Evolutionary conservation across 1,140 invertebrate genomes (phyloP).

Genomic region (Zaprionus inermis): DNA sequence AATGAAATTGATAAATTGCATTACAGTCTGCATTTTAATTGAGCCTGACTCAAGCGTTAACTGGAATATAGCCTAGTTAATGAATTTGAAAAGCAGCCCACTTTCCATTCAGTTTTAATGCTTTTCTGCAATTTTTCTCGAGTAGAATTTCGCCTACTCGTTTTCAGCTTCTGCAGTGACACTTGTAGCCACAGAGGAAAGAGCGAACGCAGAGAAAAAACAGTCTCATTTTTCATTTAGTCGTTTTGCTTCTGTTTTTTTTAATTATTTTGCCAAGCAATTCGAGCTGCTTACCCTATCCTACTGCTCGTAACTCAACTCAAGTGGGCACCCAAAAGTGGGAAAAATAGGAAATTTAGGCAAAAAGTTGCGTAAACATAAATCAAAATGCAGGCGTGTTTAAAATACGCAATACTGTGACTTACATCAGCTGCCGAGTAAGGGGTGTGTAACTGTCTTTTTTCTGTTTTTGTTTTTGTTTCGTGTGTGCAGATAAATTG

Average conservation of each 20-base stretch:
- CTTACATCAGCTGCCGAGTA: slow-evolving; percentile 45
- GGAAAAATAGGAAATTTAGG: slow-evolving; percentile 9
- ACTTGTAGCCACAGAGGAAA: slow-evolving; percentile 3
- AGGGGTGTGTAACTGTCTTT: neutral
- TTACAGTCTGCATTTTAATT: neutral
- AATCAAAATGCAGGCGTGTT: slow-evolving; percentile 68
- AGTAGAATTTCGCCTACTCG: neutral
- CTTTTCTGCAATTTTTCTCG: neutral
- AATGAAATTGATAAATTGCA: neutral
- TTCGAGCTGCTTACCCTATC: too few species aligned
- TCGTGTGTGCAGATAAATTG: slow-evolving; percentile 25
- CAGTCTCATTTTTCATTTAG: slow-evolving; percentile 54
- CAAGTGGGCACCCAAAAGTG: slow-evolving; percentile 37
- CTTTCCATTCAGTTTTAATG: neutral
- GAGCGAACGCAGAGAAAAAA: slow-evolving; percentile 21
- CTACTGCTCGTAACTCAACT: slow-evolving; percentile 59
- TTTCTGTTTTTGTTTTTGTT: too few species aligned
- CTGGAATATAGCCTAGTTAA: neutral
- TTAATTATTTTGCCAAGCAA: slow-evolving; percentile 28
- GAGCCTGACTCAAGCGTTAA: neutral
- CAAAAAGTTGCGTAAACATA: slow-evolving; percentile 68
- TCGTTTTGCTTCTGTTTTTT: slow-evolving; percentile 12
- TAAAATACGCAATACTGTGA: slow-evolving; percentile 29
- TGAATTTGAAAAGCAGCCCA: neutral
- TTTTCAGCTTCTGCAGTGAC: slow-evolving; percentile 20